These are phyloP conservation scores for Ecdyonurus torrentis DNA, from an alignment of 2,888 invertebrate species.

Conservation along the genomic window DNA sequence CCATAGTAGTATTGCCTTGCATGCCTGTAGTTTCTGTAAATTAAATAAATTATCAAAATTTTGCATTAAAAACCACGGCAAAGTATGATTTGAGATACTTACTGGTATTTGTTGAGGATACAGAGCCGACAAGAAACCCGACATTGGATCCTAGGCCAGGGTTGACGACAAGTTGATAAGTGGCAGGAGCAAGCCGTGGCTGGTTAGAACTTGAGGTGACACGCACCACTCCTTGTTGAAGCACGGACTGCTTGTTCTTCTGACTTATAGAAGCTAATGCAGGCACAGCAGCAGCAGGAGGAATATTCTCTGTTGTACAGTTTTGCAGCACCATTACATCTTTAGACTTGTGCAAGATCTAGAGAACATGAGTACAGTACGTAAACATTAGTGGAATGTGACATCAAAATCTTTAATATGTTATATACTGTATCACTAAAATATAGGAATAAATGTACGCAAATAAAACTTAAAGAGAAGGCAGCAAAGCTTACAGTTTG, in stretches of 20 bases:
- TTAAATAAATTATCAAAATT: neutral
- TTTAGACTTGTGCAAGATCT: neutral
- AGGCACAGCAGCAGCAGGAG: neutral
- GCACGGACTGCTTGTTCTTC: neutral
- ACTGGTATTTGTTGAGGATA: neutral
- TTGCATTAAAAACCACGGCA: neutral
- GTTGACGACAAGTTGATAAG: constrained; percentile 34
- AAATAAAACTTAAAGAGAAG: neutral
- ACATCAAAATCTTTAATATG: neutral
- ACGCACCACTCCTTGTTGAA: neutral
- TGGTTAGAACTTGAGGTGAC: constrained; percentile 12
- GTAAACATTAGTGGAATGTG: no score
- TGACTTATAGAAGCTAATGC: neutral
- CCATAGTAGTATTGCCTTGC: neutral
- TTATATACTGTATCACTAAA: neutral
- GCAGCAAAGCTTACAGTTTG: neutral
- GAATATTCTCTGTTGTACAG: neutral
- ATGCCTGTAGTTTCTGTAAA: neutral
- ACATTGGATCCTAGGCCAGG: constrained; percentile 30
- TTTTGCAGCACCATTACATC: neutral
- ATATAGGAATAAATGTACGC: neutral
- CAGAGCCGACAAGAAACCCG: constrained; percentile 16
- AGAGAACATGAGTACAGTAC: no score
- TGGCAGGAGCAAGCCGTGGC: constrained; percentile 17
- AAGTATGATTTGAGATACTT: no score